Conservation (phyloP, 2,888 invertebrate genomes). For the Parnassius mnemosyne region DNA sequence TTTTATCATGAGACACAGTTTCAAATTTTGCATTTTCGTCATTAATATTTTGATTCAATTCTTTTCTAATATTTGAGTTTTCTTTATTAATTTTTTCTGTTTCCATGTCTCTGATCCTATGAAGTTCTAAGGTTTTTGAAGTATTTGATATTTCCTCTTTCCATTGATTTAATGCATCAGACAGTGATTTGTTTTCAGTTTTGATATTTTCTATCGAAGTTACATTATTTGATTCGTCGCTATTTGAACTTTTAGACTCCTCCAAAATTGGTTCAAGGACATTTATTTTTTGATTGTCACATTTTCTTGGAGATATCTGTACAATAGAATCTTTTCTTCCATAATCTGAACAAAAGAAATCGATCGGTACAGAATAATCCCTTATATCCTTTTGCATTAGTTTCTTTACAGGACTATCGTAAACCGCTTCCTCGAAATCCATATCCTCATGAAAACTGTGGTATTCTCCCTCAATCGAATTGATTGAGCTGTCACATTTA, state of each 20-base stretch:
- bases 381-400: conserved; percentile 72
- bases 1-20: not conserved
- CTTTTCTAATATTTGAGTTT: not conserved
- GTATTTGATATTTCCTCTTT: not conserved
- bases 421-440: conserved; percentile 58
- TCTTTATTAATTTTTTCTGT: not conserved
- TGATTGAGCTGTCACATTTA: conserved; percentile 34
- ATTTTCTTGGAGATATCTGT: conserved; percentile 54
- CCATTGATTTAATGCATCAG: not conserved
- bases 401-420: conserved; percentile 71
- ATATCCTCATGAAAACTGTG: conserved; percentile 68
- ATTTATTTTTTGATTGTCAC: conserved; percentile 38
- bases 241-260: conserved; percentile 69
- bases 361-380: conserved; percentile 72
- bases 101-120: not conserved
- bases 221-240: conserved; percentile 52
- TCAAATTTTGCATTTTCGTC: not conserved
- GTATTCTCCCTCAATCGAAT: conserved; percentile 67
- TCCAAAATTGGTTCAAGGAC: conserved; percentile 69
- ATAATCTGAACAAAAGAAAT: conserved; percentile 68
- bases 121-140: not conserved
- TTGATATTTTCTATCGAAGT: conserved; percentile 40
- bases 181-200: not conserved
- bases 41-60: not conserved
- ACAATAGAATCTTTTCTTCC: conserved; percentile 43